Conservation (phyloP, 2,888 invertebrate species). For the Gryllus longicercus region DNA sequence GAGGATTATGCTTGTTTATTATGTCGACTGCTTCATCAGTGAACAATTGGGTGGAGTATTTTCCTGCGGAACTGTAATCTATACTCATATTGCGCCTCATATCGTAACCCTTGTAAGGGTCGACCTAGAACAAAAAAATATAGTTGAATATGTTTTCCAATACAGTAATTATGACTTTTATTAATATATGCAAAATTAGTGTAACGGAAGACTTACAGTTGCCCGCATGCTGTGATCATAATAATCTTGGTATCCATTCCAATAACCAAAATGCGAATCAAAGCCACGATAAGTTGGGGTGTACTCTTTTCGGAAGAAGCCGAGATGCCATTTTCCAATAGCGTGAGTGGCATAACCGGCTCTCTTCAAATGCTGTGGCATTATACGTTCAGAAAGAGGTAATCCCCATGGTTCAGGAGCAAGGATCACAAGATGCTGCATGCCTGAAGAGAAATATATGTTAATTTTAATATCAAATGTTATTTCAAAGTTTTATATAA, state of each 20-base stretch:
- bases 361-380: constrained; percentile 52
- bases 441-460: constrained; percentile 44
- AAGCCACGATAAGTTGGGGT: constrained; percentile 74
- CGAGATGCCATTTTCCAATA: constrained; percentile 57
- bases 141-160: neutral
- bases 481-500: neutral
- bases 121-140: constrained; percentile 28
- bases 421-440: constrained; percentile 53
- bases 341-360: constrained; percentile 53
- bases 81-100: constrained; percentile 37
- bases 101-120: constrained; percentile 36
- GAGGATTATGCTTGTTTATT: constrained; percentile 41
- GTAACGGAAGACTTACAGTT: constrained; percentile 42
- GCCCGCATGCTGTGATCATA: constrained; percentile 60
- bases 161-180: neutral
- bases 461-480: neutral
- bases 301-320: constrained; percentile 53
- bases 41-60: constrained; percentile 37
- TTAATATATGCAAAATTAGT: too few relatives aligned
- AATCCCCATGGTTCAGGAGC: constrained; percentile 53
- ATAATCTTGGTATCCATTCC: constrained; percentile 78
- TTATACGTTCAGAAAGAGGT: constrained; percentile 50
- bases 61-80: constrained; percentile 34
- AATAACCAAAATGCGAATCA: constrained; percentile 79
- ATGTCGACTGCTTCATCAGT: constrained; percentile 35